Evolutionary conservation across 2,888 invertebrate species (phyloP).

Genomic region (Panopea generosa): DNA sequence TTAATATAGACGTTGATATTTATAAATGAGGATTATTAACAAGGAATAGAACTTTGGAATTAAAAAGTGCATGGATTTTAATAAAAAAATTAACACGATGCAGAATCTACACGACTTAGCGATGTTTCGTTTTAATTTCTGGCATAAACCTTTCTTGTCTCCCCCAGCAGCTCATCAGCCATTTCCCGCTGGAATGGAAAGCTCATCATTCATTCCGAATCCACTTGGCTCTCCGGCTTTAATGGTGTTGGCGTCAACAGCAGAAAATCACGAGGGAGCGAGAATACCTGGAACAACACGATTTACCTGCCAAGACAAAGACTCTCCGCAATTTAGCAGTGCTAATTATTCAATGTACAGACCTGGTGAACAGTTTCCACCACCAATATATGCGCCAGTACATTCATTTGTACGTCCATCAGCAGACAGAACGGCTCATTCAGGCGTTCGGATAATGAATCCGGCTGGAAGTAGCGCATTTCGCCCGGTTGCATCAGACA

Average conservation of each 20-base stretch:
- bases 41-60: too few species aligned
- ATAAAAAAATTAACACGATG: constrained; percentile 22
- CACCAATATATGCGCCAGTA: constrained; percentile 79
- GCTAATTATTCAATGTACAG: constrained; percentile 78
- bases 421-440: constrained; percentile 71
- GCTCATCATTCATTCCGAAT: constrained; percentile 78
- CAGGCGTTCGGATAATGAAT: constrained; percentile 72
- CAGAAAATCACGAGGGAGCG: constrained; percentile 77
- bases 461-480: constrained; percentile 77
- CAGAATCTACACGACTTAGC: constrained; percentile 70
- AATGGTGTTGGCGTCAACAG: constrained; percentile 81
- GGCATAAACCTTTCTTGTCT: constrained; percentile 80
- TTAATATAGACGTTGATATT: too few species aligned
- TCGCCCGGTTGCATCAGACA: constrained; percentile 75
- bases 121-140: constrained; percentile 83
- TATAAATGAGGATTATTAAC: too few species aligned
- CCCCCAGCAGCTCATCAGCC: constrained; percentile 74
- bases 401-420: constrained; percentile 76
- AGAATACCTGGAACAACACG: constrained; percentile 69
- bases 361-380: constrained; percentile 79
- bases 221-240: constrained; percentile 80
- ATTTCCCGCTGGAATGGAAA: constrained; percentile 77
- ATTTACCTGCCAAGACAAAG: constrained; percentile 74
- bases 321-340: constrained; percentile 69
- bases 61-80: background rate